A percentile compares a stretch with the other conserved stretches of the same genome.
Conservation (phyloP, 1,140 invertebrate genomes). For the Hesperophylax magnus region DNA sequence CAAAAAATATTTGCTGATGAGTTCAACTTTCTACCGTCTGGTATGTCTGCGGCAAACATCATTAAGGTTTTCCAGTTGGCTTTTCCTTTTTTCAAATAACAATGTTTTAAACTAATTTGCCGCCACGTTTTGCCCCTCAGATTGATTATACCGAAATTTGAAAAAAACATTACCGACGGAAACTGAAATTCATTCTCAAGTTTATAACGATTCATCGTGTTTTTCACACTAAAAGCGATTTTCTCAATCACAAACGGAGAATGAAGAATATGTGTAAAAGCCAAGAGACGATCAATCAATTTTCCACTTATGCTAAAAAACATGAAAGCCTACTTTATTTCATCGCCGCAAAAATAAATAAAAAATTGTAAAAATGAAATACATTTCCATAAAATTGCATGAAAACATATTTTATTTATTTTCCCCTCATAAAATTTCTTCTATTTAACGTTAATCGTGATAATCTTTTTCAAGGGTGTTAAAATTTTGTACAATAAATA, state of each 20-base stretch:
- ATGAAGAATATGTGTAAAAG: neutral
- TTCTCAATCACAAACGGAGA: conserved; percentile 8
- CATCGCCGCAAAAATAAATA: neutral
- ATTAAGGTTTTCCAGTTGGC: neutral
- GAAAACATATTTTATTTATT: no score
- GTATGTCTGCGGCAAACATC: neutral
- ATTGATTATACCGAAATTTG: conserved; percentile 16
- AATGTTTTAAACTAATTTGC: conserved; percentile 5
- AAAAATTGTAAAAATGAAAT: no score
- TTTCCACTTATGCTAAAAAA: neutral
- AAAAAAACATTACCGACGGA: neutral
- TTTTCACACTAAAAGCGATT: neutral
- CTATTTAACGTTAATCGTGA: no score
- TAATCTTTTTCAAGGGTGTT: no score
- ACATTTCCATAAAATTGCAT: no score
- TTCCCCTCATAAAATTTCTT: no score
- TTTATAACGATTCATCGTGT: conserved; percentile 18
- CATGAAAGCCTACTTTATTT: neutral
- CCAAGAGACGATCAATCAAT: conserved; percentile 26
- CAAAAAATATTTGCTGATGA: conserved; percentile 18
- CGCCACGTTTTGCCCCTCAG: no score
- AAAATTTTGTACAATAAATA: no score
- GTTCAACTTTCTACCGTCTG: conserved; percentile 13
- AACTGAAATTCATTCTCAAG: conserved; percentile 8
- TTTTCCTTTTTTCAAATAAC: neutral